phyloP scores from a whole-genome alignment of 2,888 invertebrate genomes.

The Acleris holmiana region DNA sequence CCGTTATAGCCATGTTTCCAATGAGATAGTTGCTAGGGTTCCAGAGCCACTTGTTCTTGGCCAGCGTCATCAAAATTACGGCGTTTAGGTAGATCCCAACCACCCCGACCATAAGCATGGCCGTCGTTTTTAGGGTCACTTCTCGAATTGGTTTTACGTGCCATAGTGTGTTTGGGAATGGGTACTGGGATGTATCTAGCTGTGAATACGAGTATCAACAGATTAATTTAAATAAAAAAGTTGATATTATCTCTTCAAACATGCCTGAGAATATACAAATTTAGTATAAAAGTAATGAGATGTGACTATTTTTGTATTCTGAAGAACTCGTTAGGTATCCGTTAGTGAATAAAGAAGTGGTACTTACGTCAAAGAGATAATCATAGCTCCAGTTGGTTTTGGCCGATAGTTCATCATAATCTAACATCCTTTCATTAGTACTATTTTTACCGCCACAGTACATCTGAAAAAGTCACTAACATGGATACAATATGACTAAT shows the following conservation, averaged over 20 bases:
- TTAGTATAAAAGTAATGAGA: too few relatives aligned
- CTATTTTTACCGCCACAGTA: slow-evolving; percentile 8
- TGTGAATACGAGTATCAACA: slow-evolving; percentile 51
- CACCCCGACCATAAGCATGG: slow-evolving; percentile 85
- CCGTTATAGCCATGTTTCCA: slow-evolving; percentile 90
- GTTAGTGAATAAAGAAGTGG: too few relatives aligned
- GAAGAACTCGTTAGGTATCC: too few relatives aligned
- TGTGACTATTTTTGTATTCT: too few relatives aligned
- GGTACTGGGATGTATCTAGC: slow-evolving; percentile 69
- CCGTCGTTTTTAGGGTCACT: slow-evolving; percentile 84
- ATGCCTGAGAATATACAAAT: too few relatives aligned
- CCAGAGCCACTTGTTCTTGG: slow-evolving; percentile 85
- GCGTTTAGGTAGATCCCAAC: slow-evolving; percentile 88
- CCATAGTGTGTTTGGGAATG: slow-evolving; percentile 88
- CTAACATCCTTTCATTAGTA: slow-evolving; percentile 15
- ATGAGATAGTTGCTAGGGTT: slow-evolving; percentile 89
- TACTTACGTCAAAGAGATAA: slow-evolving; percentile 61
- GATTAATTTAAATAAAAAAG: too few relatives aligned
- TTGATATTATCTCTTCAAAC: too few relatives aligned
- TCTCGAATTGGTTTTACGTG: slow-evolving; percentile 83
- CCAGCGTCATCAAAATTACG: slow-evolving; percentile 86
- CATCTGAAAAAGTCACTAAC: not conserved
- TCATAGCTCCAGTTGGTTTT: slow-evolving; percentile 54
- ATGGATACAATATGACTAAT: too few relatives aligned
- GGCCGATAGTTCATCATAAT: slow-evolving; percentile 25